Base-by-base conservation (phyloP, 2,113 vertebrate genomes). In the Cinclus mexicanus region DNA sequence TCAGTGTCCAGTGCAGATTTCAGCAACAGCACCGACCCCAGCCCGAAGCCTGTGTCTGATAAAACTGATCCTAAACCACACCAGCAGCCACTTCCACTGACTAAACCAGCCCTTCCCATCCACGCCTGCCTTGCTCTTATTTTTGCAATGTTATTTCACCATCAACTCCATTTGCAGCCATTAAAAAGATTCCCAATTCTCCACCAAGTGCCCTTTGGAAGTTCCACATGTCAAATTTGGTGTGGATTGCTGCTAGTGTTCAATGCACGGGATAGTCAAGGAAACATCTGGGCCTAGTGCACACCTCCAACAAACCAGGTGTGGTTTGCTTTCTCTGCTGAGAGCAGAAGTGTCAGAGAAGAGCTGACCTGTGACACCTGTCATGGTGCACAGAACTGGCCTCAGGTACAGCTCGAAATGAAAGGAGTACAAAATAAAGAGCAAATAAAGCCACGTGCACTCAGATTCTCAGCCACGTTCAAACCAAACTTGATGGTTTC, bases 231-330 rank as follows among this genome's bases (percentile, higher is more conserved):
- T 52, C 57, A 76, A 14, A 59, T 23, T 4, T 20, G 56, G 16
- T 14, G 56, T 33, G 33, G 87, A 42, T 21, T 39, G 65, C 64
- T 78, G 60, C 8, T 31, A 23, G 72, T 3, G 18, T 24, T 63
- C 75, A 47, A 2, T 17, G 21, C 1, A 16, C 0, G 1, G 33
- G 65, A 65, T 0, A 23, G 12, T 10, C 33, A 9, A 15, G 16
- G 3, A 10, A 61, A n/a, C 0, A 1, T 1, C 90, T 23, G 9
- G 24, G 70, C 15, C 25, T 50, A 52, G 64, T 6, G 17, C 39
- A 18, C 0, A 0, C 23, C 65, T 29, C 0, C 3, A n/a, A 46
- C 4, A 16, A 35, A 7, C 1, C 8, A 35, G 49, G 44, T 10
- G 35, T 17, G 10, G 4, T 33, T 63, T 55, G 56, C 24, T 41